Conservation (phyloP, 2,797 vertebrate species). For the Sebastolobus altivelis region DNA sequence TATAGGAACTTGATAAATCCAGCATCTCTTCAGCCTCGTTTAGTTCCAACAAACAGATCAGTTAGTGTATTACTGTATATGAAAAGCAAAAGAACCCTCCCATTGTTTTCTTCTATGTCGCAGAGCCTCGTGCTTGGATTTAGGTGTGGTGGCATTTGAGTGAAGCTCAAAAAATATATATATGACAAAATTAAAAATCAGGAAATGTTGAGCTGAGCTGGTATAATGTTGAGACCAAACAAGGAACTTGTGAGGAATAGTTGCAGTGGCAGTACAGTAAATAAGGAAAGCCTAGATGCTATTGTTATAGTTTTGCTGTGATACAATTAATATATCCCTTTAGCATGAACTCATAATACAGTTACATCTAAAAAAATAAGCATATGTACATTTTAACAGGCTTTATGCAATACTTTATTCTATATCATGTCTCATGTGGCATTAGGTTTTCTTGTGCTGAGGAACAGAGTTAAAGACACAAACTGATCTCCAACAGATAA, state of each 20-base stretch:
- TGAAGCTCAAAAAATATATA: constrained; percentile 11
- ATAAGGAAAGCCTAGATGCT: not conserved
- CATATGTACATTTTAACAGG: constrained; percentile 78
- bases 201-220: not conserved
- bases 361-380: constrained; percentile 55
- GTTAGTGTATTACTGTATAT: constrained; percentile 18
- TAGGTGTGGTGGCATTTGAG: not conserved
- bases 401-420: constrained; percentile 73
- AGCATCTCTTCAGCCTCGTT: constrained; percentile 8
- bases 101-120: not conserved
- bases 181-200: not conserved
- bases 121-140: constrained; percentile 12
- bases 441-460: constrained; percentile 58
- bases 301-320: constrained; percentile 15
- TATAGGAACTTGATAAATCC: constrained; percentile 15
- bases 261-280: not conserved
- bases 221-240: not conserved
- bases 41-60: not conserved
- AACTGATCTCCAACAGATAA: constrained; percentile 60
- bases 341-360: constrained; percentile 45
- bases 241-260: not conserved
- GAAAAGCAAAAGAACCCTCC: not conserved
- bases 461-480: constrained; percentile 55
- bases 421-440: constrained; percentile 60
- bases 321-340: constrained; percentile 23